A percentile compares a stretch with the other conserved stretches of the same genome.
Conservation (phyloP, 37 sponge, comb jelly and placozoan genomes). For the Tethya wilhelma region DNA sequence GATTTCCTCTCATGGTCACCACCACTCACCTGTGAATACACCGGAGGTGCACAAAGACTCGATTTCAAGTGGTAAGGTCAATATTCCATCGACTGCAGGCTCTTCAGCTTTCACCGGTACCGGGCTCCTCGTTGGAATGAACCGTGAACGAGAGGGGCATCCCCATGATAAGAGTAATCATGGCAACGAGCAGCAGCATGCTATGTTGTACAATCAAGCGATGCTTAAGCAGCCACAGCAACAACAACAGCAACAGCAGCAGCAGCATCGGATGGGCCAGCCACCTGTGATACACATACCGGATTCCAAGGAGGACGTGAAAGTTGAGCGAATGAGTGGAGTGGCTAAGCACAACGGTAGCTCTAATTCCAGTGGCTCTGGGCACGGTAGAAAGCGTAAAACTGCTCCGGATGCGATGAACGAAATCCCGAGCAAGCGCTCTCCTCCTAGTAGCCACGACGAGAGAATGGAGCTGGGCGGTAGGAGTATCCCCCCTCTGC, state of each 20-base stretch:
- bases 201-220: no score
- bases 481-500: background rate
- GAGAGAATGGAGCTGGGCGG: no score
- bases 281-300: background rate
- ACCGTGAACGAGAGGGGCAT: background rate
- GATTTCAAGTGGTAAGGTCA: no score
- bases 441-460: slow-evolving; percentile 16
- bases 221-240: background rate
- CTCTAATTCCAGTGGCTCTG: background rate
- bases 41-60: no score
- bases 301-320: no score
- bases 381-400: background rate
- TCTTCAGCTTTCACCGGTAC: no score
- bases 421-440: slow-evolving; percentile 19
- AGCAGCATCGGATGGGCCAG: background rate
- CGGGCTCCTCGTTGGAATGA: no score
- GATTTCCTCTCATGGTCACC: background rate
- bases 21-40: no score
- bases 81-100: no score
- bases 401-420: background rate
- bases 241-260: background rate
- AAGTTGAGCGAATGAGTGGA: background rate
- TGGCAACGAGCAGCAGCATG: no score
- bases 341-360: background rate
- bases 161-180: background rate